Evolutionary conservation across 2,113 vertebrate species (phyloP).

Genomic region (Pheucticus melanocephalus): DNA sequence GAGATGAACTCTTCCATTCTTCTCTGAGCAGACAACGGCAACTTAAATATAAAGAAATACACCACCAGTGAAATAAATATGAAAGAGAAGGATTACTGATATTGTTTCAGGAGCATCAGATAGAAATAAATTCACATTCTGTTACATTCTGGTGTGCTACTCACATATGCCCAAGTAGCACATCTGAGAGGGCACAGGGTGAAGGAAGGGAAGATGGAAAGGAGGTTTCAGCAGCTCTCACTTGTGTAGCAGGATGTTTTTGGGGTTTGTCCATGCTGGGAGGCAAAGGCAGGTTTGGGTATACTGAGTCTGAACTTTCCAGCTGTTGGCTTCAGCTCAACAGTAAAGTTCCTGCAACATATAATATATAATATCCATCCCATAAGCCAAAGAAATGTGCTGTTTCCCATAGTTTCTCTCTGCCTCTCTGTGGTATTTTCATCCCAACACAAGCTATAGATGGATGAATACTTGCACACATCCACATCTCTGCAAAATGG

Average conservation of each 20-base stretch:
- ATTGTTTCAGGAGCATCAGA: not conserved
- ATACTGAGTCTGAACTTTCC: not conserved
- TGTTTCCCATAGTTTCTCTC: not conserved
- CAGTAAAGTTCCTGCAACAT: not conserved
- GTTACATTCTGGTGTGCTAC: not conserved
- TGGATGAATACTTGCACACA: not conserved
- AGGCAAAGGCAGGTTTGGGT: not conserved
- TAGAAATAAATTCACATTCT: not conserved
- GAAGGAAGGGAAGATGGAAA: not conserved
- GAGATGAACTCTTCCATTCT: slow-evolving; percentile 35
- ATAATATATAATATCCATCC: not conserved
- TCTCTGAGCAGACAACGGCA: not conserved
- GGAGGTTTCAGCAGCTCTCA: not conserved
- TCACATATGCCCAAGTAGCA: not conserved
- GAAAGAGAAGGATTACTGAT: not conserved
- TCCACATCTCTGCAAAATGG: not conserved
- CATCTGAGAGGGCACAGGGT: not conserved
- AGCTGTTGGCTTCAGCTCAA: not conserved
- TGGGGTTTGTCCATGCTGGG: rapidly evolving
- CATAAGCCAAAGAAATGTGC: not conserved
- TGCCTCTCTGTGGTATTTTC: not conserved
- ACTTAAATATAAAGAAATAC: slow-evolving; percentile 8
- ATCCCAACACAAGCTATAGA: not conserved
- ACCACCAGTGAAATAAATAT: not conserved
- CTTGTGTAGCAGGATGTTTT: not conserved